These are phyloP conservation scores for Falco rusticolus DNA, from an alignment of 2,797 vertebrate species.

Conservation along the genomic window DNA sequence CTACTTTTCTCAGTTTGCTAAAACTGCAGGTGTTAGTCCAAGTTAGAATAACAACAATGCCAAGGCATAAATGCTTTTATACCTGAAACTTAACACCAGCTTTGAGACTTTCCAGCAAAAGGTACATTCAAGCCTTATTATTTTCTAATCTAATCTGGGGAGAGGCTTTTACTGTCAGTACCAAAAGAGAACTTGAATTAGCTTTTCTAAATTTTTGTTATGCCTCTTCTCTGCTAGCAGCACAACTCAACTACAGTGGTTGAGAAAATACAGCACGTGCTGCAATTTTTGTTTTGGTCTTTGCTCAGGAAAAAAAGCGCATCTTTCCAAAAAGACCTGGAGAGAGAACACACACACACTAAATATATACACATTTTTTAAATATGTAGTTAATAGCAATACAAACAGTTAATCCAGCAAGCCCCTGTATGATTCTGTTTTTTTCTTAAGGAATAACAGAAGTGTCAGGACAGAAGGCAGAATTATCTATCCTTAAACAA, in stretches of 20 bases:
- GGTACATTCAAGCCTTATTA: neutral
- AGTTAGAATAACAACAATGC: neutral
- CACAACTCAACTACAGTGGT: neutral
- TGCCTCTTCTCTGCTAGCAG: neutral
- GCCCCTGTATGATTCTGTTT: neutral
- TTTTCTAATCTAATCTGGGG: neutral
- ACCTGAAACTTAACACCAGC: neutral
- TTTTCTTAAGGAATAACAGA: neutral
- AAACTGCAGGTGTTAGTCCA: neutral
- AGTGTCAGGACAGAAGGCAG: neutral
- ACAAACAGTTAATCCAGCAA: neutral
- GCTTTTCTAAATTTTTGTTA: neutral
- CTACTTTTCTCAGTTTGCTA: neutral
- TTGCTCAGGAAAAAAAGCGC: neutral
- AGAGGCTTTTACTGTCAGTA: neutral
- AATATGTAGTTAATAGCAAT: neutral
- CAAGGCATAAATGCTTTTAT: neutral
- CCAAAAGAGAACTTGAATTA: neutral
- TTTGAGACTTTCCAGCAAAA: neutral
- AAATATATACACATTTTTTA: neutral
- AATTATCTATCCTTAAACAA: neutral
- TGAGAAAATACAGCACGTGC: neutral
- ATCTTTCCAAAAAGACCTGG: neutral
- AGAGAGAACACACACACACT: neutral
- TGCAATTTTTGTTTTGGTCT: neutral